Base-by-base conservation (phyloP, 2,888 invertebrate species). In the Callinectes sapidus region DNA sequence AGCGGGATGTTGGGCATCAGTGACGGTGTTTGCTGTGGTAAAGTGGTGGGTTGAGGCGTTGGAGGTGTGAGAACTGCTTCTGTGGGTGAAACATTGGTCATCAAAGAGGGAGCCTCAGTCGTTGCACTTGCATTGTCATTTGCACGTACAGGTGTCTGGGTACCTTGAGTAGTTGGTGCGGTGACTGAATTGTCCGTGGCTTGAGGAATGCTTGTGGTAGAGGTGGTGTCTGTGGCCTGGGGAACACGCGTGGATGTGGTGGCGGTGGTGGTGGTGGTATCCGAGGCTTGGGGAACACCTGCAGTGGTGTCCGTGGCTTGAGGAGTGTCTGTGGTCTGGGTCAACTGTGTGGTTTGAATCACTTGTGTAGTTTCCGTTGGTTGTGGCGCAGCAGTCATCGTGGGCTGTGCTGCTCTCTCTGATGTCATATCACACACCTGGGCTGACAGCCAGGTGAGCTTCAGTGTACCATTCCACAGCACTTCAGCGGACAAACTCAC, bases 381-480 rank as follows among this genome's bases (percentile, higher is more conserved):
- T 42, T 39, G 66, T 81, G 39, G 39, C n/a, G 66, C 88, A 14
- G 90, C 32, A 28, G 8, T 10, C 48, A 48, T 39, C 54, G 54
- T 39, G 48, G 91, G 16, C 54, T 54, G 54, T 2, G 35, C 55
- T 6, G 23, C 66, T 5, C 28, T 87, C 39, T 61, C 77, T 28
- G 55, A 66, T 32, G 71, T 6, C 54, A 86, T 86, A 2, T 87
- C 94, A 23, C 85, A 77, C 28, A 94, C 92, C 13, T 66, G 86
- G 6, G 92, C 94, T 28, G 91, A 86, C 28, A 42, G 32, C 92
- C 92, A 94, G 39, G 90, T 91, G 48, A 94, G 85, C 71, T 90
- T 81, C n/a, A 94, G 90, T 2, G 92, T 94, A 32, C 94, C 94
- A 32, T 92, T 92, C 94, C 94, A 94, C 85, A 91, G 85, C 71